Base-by-base conservation (phyloP, 1,140 invertebrate genomes). In the Ruditapes philippinarum region DNA sequence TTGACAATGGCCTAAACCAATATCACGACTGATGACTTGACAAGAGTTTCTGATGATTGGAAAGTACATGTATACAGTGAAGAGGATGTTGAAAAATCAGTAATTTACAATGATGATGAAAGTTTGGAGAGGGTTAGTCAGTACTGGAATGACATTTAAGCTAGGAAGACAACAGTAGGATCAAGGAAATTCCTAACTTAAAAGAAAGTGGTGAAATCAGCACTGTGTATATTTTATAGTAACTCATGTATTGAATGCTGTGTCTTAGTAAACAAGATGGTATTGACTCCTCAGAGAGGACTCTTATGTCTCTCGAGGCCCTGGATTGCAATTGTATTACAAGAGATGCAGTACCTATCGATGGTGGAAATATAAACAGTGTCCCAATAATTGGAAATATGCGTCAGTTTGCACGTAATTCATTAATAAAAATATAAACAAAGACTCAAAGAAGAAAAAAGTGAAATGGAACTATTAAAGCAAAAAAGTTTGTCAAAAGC, bases 201-300 rank as follows among this genome's bases (percentile, higher is more conserved):
- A 25, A 28, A 33, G 3, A 62, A 82, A 54, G 28, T 91, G 28
- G 86, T 91, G 1, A 89, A 89, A 68, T 76, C 51, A 45, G 36
- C 36, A 40, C 60, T 89, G 45, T 85, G 68, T n/a, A 33, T 92
- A 12, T 60, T 83, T 45, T 79, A 91, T 79, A 86, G 87, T 65
- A 91, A 89, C 89, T 81, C 80, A 22, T 85, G 92, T 83, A 82
- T 92, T 62, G 89, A 92, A 80, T 65, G 91, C 74, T 54, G 74
- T 25, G 85, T 91, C 45, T 89, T 74, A 25, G 49, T 49, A 25
- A 85, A 74, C 25, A 65, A 65, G 31, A 73, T 73, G 31, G 22
- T 91, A 14, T 36, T 91, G 68, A 54, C 89, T 33, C 14, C 83
- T 49, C 82, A 88, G 33, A 33, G 68, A 51, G n/a, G n/a, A 33